Conservation (phyloP, 2,888 invertebrate genomes). For the Drosophila anceps region DNA sequence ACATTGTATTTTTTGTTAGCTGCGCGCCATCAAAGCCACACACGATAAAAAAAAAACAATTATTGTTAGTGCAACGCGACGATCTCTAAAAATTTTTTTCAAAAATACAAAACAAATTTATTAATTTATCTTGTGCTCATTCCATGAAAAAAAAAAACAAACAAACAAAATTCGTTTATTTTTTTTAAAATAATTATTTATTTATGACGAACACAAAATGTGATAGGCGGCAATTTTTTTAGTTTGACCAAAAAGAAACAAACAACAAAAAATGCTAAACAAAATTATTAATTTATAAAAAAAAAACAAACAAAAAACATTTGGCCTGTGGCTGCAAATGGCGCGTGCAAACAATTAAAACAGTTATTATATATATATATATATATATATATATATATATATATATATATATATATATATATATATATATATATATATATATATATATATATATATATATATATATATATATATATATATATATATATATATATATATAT, state of each 20-base stretch:
- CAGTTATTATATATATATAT: constrained; percentile 44
- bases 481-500: no score
- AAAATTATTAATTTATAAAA: constrained; percentile 51
- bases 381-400: constrained; percentile 13
- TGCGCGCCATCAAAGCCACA: constrained; percentile 63
- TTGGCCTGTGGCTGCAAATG: constrained; percentile 62
- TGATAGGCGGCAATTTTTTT: constrained; percentile 74
- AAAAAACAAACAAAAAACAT: neutral
- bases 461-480: constrained; percentile 18
- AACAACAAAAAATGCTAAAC: constrained; percentile 30
- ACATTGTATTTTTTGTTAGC: constrained; percentile 27
- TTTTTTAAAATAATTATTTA: constrained; percentile 65
- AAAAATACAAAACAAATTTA: constrained; percentile 60
- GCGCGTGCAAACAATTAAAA: constrained; percentile 53
- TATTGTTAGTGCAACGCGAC: constrained; percentile 78
- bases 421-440: constrained; percentile 26
- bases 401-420: constrained; percentile 15
- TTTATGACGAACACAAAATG: constrained; percentile 71
- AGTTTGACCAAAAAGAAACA: constrained; percentile 69
- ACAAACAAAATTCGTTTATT: constrained; percentile 50
- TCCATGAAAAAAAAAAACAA: constrained; percentile 65
- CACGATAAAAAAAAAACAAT: constrained; percentile 48
- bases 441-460: constrained; percentile 22
- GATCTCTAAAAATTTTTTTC: constrained; percentile 72
- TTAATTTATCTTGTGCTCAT: constrained; percentile 79